Base-by-base conservation (phyloP, 2,797 vertebrate species). In the Sebastes trivittatus region DNA sequence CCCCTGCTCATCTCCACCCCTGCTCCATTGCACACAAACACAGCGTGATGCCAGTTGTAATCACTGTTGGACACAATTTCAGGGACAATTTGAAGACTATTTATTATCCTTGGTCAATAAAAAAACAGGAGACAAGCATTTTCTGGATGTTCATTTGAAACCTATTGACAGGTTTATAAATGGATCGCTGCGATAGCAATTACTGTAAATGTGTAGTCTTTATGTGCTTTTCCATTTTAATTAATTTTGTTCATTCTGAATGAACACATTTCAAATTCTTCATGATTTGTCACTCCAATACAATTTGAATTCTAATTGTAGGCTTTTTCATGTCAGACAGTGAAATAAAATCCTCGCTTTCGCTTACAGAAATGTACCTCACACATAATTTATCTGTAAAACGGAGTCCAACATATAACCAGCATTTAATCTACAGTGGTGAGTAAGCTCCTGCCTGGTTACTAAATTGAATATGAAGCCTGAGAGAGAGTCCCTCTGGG, bases 51-150 rank as follows among this genome's bases (percentile, higher is more conserved):
- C 93, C 96, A 93, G 97, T 97, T 98, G 98, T 98, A 99, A 98
- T 98, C 98, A 97, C 97, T 92, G 97, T 96, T 98, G 97, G 97
- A 97, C 97, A 95, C 97, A 97, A 98, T 99, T 99, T 98, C 97
- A 98, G 96, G 97, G 97, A 98, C 97, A 98, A 99, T 99, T 98
- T 98, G 97, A 98, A 97, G 95, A 96, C 97, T 97, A 98, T 99
- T 99, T 98, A 98, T 99, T 97, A 98, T 98, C 97, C 97, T 96
- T 89, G 90, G 92, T 95, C 93, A 98, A 99, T 97, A 97, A 97
- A 87, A 46, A 97, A 97, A 96, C 85, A 82, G 83, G 82, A 84
- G 87, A 93, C 83, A 78, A 86, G 76, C 82, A 88, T 92, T 92
- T 93, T 93, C 72, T 89, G 88, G 92, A 92, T 94, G 93, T 86